Conservation (phyloP, 2,797 vertebrate genomes). For the Eupleurogrammus muticus region DNA sequence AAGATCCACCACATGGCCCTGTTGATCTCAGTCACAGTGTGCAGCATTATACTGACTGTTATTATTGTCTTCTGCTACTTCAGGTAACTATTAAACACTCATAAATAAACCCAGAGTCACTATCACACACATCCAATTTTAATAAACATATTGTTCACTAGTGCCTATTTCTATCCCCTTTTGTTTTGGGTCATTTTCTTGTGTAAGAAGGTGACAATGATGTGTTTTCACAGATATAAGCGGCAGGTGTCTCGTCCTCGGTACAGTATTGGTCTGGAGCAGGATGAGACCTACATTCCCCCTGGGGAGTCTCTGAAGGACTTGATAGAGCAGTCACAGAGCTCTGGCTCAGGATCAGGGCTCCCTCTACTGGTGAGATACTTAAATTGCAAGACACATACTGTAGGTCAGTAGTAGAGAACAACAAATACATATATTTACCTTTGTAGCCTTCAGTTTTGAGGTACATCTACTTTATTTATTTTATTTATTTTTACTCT, state of each 20-base stretch:
- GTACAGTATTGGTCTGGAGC: constrained; percentile 93
- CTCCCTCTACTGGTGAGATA: constrained; percentile 96
- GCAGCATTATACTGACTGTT: constrained; percentile 89
- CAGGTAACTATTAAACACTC: constrained; percentile 82
- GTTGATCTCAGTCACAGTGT: constrained; percentile 91
- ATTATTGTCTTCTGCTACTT: constrained; percentile 95
- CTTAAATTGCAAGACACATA: constrained; percentile 20
- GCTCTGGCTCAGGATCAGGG: constrained; percentile 96
- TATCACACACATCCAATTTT: neutral
- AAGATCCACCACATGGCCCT: constrained; percentile 92
- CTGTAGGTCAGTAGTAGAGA: too few relatives aligned
- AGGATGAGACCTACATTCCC: constrained; percentile 94
- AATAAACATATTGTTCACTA: neutral
- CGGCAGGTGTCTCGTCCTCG: constrained; percentile 90
- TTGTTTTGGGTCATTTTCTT: neutral
- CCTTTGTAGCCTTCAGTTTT: too few relatives aligned
- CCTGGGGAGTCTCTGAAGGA: constrained; percentile 92
- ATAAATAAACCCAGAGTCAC: neutral
- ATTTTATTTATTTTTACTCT: too few relatives aligned
- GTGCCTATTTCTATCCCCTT: neutral
- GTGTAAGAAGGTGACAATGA: neutral
- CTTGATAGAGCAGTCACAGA: constrained; percentile 95
- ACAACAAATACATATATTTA: too few relatives aligned
- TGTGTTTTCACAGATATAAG: constrained; percentile 86
- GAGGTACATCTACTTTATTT: too few relatives aligned